Base-by-base conservation (phyloP, 2,888 invertebrate species). In the Melitaea athalia region DNA sequence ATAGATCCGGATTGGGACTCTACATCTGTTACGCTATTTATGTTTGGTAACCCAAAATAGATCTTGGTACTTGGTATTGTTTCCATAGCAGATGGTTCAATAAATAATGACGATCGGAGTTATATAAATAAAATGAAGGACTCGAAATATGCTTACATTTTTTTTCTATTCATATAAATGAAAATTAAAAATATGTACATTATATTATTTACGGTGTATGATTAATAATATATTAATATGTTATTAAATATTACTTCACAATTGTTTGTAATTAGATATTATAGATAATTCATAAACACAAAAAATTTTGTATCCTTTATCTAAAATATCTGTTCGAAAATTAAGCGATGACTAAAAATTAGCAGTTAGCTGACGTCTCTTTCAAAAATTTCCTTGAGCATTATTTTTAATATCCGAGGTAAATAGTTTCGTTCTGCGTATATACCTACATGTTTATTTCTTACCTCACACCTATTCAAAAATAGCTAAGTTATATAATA, bases 401-500 rank as follows among this genome's bases (percentile, higher is more conserved):
- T 60, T 38, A 38, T 38, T 24, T 24, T 45, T 60, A 33, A 5
- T 6, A 45, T 47, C 14, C 61, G n/a, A 31, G 17, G 17, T 24
- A 59, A 38, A 63, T 62, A 63, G 52, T 55, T 65, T 57, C 61
- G 15, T 60, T 43, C 52, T 67, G 74, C 72, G 78, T 76, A 81
- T 77, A 82, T 79, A 33, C 33, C n/a, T n/a, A 38, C 8, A 79
- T 79, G 79, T 81, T 72, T 81, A 75, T 77, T 76, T 66, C 59
- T 59, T 60, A 75, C 81, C 81, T 80, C 81, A 78, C 76, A 76
- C 76, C 65, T 78, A 77, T 84, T 84, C 88, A 89, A 86, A 90
- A 91, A 91, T 90, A 91, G 82, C 80, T 74, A 78, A 74, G 79
- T 84, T 86, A 87, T 83, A 85, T 81, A 82, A 79, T 81, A 76